phyloP scores from a whole-genome alignment of 1,140 invertebrate species.

The Orius insidiosus region DNA sequence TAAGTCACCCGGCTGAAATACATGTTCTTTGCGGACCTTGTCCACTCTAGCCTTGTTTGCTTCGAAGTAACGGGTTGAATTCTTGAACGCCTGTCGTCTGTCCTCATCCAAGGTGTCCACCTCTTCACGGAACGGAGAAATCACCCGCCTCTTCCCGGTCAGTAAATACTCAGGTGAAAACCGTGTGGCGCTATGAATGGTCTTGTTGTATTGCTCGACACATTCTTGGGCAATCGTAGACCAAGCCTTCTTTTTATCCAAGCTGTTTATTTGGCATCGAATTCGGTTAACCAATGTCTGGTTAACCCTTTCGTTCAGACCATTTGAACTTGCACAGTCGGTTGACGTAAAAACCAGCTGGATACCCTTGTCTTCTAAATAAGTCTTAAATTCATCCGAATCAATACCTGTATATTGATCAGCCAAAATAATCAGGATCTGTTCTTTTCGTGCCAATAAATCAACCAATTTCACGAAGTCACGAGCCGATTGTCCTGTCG shows the following conservation, averaged over 20 bases:
- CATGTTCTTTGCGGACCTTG: not conserved
- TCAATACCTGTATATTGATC: conserved; percentile 26
- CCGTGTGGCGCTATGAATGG: conserved; percentile 7
- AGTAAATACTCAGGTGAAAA: conserved; percentile 11
- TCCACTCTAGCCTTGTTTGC: not conserved
- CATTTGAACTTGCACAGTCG: conserved; percentile 16
- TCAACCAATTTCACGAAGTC: conserved; percentile 26
- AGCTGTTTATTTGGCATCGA: conserved; percentile 10
- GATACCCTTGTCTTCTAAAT: conserved; percentile 11
- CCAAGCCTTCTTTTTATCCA: conserved; percentile 11
- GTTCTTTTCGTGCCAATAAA: conserved; percentile 14
- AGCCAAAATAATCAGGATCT: conserved; percentile 22
- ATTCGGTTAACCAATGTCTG: conserved; percentile 16
- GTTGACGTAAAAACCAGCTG: conserved; percentile 14
- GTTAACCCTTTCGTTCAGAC: conserved; percentile 15
- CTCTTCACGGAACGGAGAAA: not conserved
- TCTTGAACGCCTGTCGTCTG: not conserved
- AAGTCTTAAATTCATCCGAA: conserved; percentile 22
- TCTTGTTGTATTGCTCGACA: conserved; percentile 8
- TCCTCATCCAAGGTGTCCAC: not conserved
- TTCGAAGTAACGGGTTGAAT: not conserved
- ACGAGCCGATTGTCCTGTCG: conserved; percentile 22
- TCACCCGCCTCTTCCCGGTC: not conserved
- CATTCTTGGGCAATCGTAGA: conserved; percentile 11
- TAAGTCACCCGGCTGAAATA: not conserved